phyloP scores from a whole-genome alignment of 2,888 invertebrate genomes.

The Agrochola lota region DNA sequence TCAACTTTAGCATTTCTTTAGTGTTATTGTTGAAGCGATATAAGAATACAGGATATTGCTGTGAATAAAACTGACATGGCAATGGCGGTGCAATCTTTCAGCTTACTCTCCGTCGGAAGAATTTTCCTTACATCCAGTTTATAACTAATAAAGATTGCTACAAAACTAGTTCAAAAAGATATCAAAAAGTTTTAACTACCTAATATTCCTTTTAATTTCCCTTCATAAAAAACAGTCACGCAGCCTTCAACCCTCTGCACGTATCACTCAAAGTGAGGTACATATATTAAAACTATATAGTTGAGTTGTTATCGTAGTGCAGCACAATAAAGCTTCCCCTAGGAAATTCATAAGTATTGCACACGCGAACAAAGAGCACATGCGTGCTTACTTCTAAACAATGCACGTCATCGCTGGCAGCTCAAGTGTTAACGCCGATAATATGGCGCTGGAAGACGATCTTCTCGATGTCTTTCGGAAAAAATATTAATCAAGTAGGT shows the following conservation, averaged over 20 bases:
- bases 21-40: not conserved
- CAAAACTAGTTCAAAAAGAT: not conserved
- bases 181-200: constrained; percentile 20
- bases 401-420: constrained; percentile 83
- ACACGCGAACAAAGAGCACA: constrained; percentile 84
- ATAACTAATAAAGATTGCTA: constrained; percentile 7
- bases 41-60: not conserved
- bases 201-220: constrained; percentile 12
- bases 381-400: constrained; percentile 87
- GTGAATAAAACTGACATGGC: not conserved
- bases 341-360: constrained; percentile 88
- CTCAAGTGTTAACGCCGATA: constrained; percentile 82
- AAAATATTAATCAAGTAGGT: constrained; percentile 2
- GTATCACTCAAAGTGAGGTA: constrained; percentile 39
- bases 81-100: not conserved
- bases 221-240: constrained; percentile 38
- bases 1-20: no score
- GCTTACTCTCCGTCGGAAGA: not conserved
- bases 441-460: constrained; percentile 75
- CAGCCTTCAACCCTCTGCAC: constrained; percentile 30
- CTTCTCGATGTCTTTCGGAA: constrained; percentile 21
- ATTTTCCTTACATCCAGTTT: not conserved
- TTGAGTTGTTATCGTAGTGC: constrained; percentile 79
- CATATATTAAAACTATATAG: constrained; percentile 71
- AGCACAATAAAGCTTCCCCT: constrained; percentile 82